Evolutionary conservation across 2,888 invertebrate species (phyloP), one percentile per base, ranked within the genome.

Genomic region (Laspeyria flexula): DNA sequence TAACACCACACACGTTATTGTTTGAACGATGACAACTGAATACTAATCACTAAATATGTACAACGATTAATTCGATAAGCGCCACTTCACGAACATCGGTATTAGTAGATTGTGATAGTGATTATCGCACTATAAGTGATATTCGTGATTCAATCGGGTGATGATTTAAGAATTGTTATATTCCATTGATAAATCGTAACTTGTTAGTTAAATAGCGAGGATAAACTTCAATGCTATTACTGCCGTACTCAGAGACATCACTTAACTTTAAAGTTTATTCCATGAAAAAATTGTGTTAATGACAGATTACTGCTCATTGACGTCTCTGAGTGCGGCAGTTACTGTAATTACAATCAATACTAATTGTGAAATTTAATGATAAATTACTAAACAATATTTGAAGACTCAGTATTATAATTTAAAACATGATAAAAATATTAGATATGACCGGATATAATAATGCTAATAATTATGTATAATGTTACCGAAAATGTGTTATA

Each of bases 21-120:
- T 55, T 49, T 39, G 39, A 43, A 43, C 51, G 44, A 44, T 15
- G 51, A 60, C 56, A 56, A 66, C 47, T 50, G 59, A 66, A 23
- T 77, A 64, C 68, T 47, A 55, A 59, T 60, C 44, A 50, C 55
- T 51, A 53, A 55, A 25, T 62, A 63, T 62, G 55, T 49, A 54
- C 46, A 40, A 54, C 70, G 72, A 79, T 80, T 76, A 78, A 66
- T 52, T 65, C n/a, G 88, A 88, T 89, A 89, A 86, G 71, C 78
- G 75, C 78, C 81, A 85, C 83, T 87, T 69, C 56, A 65, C 63
- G 63, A 62, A 73, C 65, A 68, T 40, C 69, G 79, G 79, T 81
- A 83, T 77, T 74, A 73, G 55, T 57, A 75, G 86, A 84, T 88
- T 81, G 76, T 71, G 79, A 79, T 70, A 76, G 58, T 52, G 62